Conservation (phyloP, 1,140 invertebrate species). For the Papilio xuthus region DNA sequence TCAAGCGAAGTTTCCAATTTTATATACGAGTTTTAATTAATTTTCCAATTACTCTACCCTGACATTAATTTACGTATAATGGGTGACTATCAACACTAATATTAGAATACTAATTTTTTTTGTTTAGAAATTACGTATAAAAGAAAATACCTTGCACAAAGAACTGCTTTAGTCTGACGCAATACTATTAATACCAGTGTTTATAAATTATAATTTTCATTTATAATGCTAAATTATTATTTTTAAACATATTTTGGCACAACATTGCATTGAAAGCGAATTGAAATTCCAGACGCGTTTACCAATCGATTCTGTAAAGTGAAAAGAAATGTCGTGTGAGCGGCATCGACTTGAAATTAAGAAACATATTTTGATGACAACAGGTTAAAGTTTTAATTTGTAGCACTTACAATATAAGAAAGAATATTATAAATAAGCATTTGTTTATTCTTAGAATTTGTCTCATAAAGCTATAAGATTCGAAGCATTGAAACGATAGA, state of each 20-base stretch:
- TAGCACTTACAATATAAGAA: not conserved
- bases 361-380: not conserved
- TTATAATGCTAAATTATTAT: slow-evolving; percentile 57
- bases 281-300: slow-evolving; percentile 40
- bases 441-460: slow-evolving; percentile 10
- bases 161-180: slow-evolving; percentile 20
- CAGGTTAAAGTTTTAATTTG: not conserved
- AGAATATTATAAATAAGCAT: slow-evolving; percentile 18
- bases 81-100: slow-evolving; percentile 77
- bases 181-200: slow-evolving; percentile 6
- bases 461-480: slow-evolving; percentile 29
- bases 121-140: slow-evolving; percentile 68
- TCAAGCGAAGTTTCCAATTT: slow-evolving; percentile 68
- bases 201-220: slow-evolving; percentile 39
- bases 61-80: slow-evolving; percentile 83
- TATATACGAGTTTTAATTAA: slow-evolving; percentile 69
- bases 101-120: slow-evolving; percentile 68
- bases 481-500: slow-evolving; percentile 22
- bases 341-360: not conserved
- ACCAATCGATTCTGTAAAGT: slow-evolving; percentile 34
- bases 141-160: slow-evolving; percentile 45
- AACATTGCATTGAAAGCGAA: slow-evolving; percentile 68
- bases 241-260: slow-evolving; percentile 75
- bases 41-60: slow-evolving; percentile 80
- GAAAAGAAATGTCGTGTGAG: slow-evolving; percentile 27